Percentiles rank a stretch among this genome's conserved stretches.
These are phyloP conservation scores for Acanthis flammea DNA, from an alignment of 2,797 vertebrate species.

Conservation along the genomic window DNA sequence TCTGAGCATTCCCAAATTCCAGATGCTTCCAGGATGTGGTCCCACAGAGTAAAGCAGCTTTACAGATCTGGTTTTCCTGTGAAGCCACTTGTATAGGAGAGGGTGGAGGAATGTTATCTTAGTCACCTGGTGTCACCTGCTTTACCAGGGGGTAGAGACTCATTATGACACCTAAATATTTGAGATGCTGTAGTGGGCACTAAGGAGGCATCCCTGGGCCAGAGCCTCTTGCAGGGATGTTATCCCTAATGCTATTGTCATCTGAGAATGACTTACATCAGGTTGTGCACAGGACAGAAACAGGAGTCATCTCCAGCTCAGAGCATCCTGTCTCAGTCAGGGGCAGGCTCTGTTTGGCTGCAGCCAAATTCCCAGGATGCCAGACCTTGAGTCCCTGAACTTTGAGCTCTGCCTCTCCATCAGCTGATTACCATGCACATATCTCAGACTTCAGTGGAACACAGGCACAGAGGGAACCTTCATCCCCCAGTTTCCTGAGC, in stretches of 20 bases:
- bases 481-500: not conserved
- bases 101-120: fast-evolving
- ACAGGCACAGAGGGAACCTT: not conserved
- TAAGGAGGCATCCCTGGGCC: not conserved
- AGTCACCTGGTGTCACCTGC: fast-evolving
- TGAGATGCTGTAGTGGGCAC: too few relatives aligned
- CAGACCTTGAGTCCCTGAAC: not conserved
- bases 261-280: not conserved
- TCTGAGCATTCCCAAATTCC: not conserved
- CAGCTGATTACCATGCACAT: fast-evolving
- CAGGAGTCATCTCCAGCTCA: not conserved
- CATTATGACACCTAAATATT: not conserved
- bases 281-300: not conserved
- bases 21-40: not conserved
- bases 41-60: not conserved
- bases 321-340: fast-evolving
- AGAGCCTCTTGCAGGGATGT: not conserved
- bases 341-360: not conserved
- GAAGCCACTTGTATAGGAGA: not conserved
- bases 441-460: not conserved
- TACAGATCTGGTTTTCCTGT: fast-evolving
- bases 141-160: fast-evolving
- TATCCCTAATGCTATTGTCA: fast-evolving
- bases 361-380: not conserved
- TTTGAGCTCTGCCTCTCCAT: not conserved